Base-by-base conservation (phyloP, 2,888 invertebrate genomes). In the Spodoptera exigua region DNA sequence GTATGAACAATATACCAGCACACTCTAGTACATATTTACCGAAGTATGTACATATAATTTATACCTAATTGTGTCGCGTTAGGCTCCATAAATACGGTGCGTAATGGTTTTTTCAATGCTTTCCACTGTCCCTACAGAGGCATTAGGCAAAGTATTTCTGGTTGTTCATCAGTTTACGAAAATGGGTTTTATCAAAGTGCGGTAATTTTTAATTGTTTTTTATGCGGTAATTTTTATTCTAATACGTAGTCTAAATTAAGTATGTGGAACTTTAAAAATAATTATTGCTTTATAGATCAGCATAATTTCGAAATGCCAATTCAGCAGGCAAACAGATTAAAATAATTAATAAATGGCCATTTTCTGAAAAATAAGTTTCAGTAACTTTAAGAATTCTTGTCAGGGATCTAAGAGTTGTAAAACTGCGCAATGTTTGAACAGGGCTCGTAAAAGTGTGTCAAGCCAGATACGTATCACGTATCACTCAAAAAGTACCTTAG, bases 401-500 rank as follows among this genome's bases (percentile, higher is more conserved):
- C 52, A 46, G 43, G 46, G 37, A 58, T 46, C 44, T 68, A 12
- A 43, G 55, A 57, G 55, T 51, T 51, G 53, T 45, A 59, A 68
- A 61, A 61, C 55, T 41, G 34, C 44, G 17, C 56, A 61, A 72
- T 68, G 58, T 75, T 62, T 75, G 62, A 62, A 55, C 62, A 71
- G 60, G 76, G 39, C 58, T 61, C 41, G 56, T 68, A 55, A 58
- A 74, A 74, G 61, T 75, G 56, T 74, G 73, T 65, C 68, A 75
- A 72, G 49, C 57, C 54, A 69, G 57, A 65, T 72, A 61, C 47
- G 58, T 75, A 70, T 77, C 79, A 74, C 72, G 76, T 59, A 68
- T 74, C 73, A 79, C 71, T 77, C 80, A 62, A 69, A 65, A 66
- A 69, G 74, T 81, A 78, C 77, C 77, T n/a, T n/a, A n/a, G n/a